Base-by-base conservation (phyloP, 2,797 vertebrate species). In the Sebastes jordani region DNA sequence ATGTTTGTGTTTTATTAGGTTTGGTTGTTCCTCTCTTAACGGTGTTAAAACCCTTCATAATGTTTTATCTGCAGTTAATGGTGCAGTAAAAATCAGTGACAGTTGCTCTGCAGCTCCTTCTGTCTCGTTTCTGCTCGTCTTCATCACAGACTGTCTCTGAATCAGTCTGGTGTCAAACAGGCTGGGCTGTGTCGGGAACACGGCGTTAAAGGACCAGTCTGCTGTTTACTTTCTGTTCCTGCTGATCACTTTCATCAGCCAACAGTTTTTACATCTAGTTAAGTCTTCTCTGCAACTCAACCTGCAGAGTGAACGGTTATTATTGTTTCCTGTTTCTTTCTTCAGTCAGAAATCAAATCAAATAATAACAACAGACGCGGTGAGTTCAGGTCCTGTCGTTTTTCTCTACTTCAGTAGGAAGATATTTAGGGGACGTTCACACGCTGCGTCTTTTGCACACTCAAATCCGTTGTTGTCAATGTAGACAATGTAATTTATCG, bases 151-250 rank as follows among this genome's bases (percentile, higher is more conserved):
- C 71, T 63, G 72, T 65, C 52, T 5, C 14, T 73, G 80, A 60
- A 65, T 76, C 72, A 38, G 67, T 42, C 22, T 49, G 80, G 63
- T 73, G 68, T 73, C 80, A 58, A 73, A 66, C 79, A 71, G 65
- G 59, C 71, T 62, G 78, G 71, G 22, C 64, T 62, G 65, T 71
- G 77, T 68, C 32, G 7, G 76, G 72, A 71, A 81, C 77, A 79
- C 5, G 62, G 18, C 22, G 67, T 32, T 70, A 29, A 55, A 55
- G 49, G 59, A 59, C 9, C 65, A 27, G 16, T 55, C 71, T 59
- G 71, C 60, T 64, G 72, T 52, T 65, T 52, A 20, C 49, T 46
- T 7, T 22, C 64, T 42, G 10, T 6, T 23, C 22, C 36, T 59
- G 18, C 46, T 55, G n/a, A 55, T 52, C 46, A 52, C 46, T 52